Conservation (phyloP, 92 coral and sea anemone genomes). For the Phenganax subtilis region DNA sequence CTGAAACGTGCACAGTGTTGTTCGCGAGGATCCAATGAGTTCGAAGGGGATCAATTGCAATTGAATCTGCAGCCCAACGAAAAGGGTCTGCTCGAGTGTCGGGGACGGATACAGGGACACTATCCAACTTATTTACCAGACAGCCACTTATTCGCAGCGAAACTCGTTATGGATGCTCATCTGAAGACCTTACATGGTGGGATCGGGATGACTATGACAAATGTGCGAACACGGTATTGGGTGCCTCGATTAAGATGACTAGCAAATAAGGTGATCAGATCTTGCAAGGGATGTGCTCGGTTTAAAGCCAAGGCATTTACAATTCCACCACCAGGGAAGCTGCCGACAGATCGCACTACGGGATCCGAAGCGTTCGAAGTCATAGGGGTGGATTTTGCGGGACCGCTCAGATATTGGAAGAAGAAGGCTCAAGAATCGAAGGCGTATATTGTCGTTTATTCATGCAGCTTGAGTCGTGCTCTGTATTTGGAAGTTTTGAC, state of each 20-base stretch:
- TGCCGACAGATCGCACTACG: background rate
- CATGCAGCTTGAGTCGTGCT: background rate
- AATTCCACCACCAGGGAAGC: background rate
- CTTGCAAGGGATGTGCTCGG: background rate
- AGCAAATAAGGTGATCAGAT: slow-evolving; percentile 9
- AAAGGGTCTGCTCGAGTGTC: slow-evolving; percentile 48
- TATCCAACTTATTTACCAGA: slow-evolving; percentile 50
- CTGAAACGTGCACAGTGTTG: slow-evolving; percentile 24
- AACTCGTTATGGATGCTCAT: slow-evolving; percentile 41
- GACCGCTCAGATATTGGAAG: background rate
- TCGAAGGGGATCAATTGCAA: slow-evolving; percentile 33
- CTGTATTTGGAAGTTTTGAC: background rate
- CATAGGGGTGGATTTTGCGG: background rate
- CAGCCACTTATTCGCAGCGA: slow-evolving; percentile 38
- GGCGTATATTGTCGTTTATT: background rate
- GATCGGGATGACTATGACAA: slow-evolving; percentile 36
- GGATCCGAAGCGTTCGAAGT: background rate
- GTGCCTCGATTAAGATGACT: slow-evolving; percentile 16
- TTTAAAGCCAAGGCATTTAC: background rate
- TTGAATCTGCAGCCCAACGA: slow-evolving; percentile 47
- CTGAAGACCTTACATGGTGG: slow-evolving; percentile 43
- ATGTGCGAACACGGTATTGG: slow-evolving; percentile 39
- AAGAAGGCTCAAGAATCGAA: background rate
- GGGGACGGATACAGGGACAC: slow-evolving; percentile 48
- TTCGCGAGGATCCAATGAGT: slow-evolving; percentile 12